phyloP scores from a whole-genome alignment of 2,797 vertebrate genomes.

The Enteromius trimaculatus region DNA sequence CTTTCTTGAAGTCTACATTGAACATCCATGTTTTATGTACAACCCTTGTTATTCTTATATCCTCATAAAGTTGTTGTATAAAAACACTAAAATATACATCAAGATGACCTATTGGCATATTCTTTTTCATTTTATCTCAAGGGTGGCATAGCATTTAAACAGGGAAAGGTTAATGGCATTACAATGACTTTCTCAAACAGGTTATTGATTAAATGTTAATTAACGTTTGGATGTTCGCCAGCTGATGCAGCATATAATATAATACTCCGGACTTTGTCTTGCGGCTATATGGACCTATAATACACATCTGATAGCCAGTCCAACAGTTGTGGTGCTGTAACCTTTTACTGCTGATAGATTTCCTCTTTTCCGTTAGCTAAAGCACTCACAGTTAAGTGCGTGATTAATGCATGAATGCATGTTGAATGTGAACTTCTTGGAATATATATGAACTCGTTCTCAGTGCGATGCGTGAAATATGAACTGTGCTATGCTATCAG shows the following conservation, averaged over 20 bases:
- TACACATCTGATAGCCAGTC: constrained; percentile 20
- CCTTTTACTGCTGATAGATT: constrained; percentile 7
- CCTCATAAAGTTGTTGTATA: neutral
- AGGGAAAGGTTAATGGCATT: constrained; percentile 50
- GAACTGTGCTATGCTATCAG: neutral
- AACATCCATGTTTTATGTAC: neutral
- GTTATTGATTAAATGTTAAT: constrained; percentile 46
- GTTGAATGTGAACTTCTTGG: constrained; percentile 40
- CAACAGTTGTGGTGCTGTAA: constrained; percentile 11
- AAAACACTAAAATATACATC: neutral
- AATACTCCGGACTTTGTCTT: neutral
- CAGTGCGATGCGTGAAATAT: constrained; percentile 17
- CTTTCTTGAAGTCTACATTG: neutral
- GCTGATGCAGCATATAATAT: constrained; percentile 24
- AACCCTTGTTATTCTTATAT: constrained; percentile 5
- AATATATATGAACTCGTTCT: constrained; percentile 14
- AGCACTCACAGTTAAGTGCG: constrained; percentile 8
- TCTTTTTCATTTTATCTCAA: constrained; percentile 16
- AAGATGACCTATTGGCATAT: constrained; percentile 28
- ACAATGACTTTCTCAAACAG: constrained; percentile 26
- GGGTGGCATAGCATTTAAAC: constrained; percentile 33
- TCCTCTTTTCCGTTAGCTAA: neutral
- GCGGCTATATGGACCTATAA: constrained; percentile 11
- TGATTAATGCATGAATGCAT: constrained; percentile 48
- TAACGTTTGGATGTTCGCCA: constrained; percentile 32